A percentile compares a stretch with the other conserved stretches of the same genome.
Conservation (phyloP, 2,113 vertebrate genomes). For the Heptranchias perlo region DNA sequence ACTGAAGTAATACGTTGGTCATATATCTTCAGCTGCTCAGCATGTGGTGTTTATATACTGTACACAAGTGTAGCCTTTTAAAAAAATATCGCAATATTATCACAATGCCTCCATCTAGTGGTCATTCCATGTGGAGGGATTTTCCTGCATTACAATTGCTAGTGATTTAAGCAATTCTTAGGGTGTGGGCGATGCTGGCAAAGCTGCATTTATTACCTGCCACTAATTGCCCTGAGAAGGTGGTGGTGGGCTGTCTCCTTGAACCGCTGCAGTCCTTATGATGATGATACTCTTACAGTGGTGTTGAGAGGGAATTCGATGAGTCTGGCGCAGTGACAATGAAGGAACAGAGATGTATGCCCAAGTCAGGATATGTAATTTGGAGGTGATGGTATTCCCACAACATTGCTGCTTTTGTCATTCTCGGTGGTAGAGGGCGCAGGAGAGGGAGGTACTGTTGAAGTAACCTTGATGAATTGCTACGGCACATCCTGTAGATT, state of each 20-base stretch:
- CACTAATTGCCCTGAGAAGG: not conserved
- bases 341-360: not conserved
- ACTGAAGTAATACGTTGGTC: not conserved
- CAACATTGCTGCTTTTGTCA: not conserved
- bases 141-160: not conserved
- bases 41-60: not conserved
- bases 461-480: too few relatives aligned
- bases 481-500: too few relatives aligned
- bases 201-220: not conserved
- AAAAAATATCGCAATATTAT: not conserved
- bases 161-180: not conserved
- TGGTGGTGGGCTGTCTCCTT: not conserved
- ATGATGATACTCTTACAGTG: not conserved
- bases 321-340: not conserved
- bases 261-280: not conserved
- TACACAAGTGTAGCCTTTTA: too few relatives aligned
- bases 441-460: not conserved
- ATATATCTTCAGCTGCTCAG: not conserved
- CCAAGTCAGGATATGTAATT: not conserved
- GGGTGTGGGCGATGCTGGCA: not conserved
- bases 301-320: not conserved
- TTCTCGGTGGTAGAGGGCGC: not conserved
- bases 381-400: not conserved
- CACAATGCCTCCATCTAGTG: conserved; percentile 34
- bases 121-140: not conserved